Percentiles rank a stretch among this genome's conserved stretches.
These are phyloP conservation scores for Hymenochirus boettgeri DNA, from an alignment of 2,113 vertebrate species.

Conservation along the genomic window DNA sequence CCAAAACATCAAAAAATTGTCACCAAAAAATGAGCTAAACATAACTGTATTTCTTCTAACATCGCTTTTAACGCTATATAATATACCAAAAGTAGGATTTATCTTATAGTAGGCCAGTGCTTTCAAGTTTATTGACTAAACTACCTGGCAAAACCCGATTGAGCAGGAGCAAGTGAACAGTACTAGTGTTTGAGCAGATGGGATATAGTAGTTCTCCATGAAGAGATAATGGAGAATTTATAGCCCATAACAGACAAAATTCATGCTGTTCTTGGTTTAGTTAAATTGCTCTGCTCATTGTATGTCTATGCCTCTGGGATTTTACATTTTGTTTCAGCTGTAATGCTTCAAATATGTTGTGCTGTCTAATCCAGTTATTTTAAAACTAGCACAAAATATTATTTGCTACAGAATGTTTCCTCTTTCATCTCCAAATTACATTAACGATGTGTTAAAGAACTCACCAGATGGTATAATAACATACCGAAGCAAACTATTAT, in stretches of 20 bases:
- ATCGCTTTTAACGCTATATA: not conserved
- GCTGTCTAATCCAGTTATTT: not conserved
- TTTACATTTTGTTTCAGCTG: not conserved
- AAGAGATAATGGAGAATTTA: slow-evolving; percentile 5
- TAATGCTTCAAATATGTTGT: not conserved
- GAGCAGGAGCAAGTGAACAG: not conserved
- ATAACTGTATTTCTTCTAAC: not conserved
- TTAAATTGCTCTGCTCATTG: not conserved
- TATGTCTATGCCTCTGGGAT: not conserved
- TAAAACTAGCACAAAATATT: not conserved
- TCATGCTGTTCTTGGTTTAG: not conserved
- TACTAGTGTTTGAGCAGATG: not conserved
- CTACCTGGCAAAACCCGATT: not conserved
- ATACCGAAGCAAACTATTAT: too few relatives aligned
- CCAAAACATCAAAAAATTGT: not conserved
- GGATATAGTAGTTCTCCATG: not conserved
- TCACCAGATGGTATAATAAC: too few relatives aligned
- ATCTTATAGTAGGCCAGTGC: not conserved
- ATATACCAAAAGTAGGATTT: not conserved
- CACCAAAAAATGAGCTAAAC: not conserved
- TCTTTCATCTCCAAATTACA: not conserved
- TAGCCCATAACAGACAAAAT: not conserved
- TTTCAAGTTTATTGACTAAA: not conserved
- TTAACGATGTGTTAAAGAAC: too few relatives aligned
- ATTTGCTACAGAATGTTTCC: not conserved